Evolutionary conservation across 2,797 vertebrate genomes (phyloP).

Genomic region (Pogonophryne albipinna): DNA sequence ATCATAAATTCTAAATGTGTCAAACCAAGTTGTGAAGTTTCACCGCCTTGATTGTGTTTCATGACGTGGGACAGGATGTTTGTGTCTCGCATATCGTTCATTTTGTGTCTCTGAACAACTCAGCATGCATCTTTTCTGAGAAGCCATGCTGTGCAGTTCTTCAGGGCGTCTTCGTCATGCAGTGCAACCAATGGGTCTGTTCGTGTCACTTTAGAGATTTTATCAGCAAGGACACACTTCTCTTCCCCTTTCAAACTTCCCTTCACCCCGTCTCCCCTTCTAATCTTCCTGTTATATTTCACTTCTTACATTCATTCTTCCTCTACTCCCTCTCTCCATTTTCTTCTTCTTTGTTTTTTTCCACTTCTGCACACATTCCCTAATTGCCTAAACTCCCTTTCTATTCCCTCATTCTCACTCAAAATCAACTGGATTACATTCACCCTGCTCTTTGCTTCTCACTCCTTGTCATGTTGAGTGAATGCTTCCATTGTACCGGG

Average conservation of each 20-base stretch:
- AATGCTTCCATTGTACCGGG: constrained; percentile 36
- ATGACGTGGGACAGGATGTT: constrained; percentile 45
- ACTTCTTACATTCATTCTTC: not conserved
- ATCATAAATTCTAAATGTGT: not conserved
- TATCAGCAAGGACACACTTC: constrained; percentile 15
- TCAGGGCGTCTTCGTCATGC: not conserved
- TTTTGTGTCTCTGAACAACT: constrained; percentile 18
- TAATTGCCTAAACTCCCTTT: constrained; percentile 33
- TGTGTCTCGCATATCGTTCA: not conserved
- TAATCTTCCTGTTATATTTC: not conserved
- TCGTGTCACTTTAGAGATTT: constrained; percentile 30
- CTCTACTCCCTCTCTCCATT: not conserved
- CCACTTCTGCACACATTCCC: constrained; percentile 14
- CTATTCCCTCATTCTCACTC: constrained; percentile 5
- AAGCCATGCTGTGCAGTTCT: constrained; percentile 6
- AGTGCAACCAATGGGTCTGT: no score
- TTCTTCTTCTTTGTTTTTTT: constrained; percentile 9
- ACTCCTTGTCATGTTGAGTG: constrained; percentile 35
- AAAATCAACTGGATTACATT: constrained; percentile 36
- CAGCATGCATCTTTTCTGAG: constrained; percentile 14
- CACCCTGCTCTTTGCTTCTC: constrained; percentile 21
- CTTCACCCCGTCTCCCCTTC: not conserved
- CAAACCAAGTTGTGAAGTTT: constrained; percentile 17
- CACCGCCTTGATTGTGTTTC: constrained; percentile 3
- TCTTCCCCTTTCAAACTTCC: constrained; percentile 18